Conservation (phyloP, 2,888 invertebrate genomes). For the Spialia ferax region DNA sequence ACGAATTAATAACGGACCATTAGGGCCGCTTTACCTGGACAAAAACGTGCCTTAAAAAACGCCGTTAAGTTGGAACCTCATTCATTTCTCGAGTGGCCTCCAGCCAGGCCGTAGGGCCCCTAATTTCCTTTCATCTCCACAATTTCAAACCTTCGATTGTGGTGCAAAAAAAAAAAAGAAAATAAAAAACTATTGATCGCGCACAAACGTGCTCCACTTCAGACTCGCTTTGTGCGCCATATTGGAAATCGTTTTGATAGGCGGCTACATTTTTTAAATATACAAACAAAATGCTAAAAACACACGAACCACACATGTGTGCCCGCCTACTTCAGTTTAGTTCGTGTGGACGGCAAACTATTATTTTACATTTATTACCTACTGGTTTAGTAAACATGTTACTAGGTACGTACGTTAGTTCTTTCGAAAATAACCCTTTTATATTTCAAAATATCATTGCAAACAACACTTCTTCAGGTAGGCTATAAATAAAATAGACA, state of each 20-base stretch:
- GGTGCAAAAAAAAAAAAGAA: constrained; percentile 71
- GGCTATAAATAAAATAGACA: no score
- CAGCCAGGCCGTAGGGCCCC: constrained; percentile 65
- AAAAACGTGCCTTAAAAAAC: constrained; percentile 71
- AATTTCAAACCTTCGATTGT: constrained; percentile 77
- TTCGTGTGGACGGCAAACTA: constrained; percentile 24
- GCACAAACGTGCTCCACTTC: constrained; percentile 78
- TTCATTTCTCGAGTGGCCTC: constrained; percentile 78
- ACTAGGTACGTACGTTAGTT: no score
- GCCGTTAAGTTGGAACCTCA: constrained; percentile 75
- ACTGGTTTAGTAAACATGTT: no score
- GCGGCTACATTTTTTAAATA: constrained; percentile 50
- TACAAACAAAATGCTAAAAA: constrained; percentile 39
- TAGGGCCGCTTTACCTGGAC: constrained; percentile 72
- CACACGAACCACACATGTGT: constrained; percentile 1
- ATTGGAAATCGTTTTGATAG: constrained; percentile 80
- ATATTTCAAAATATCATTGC: no score
- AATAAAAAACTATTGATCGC: constrained; percentile 80
- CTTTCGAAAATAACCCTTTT: no score
- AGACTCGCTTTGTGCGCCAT: constrained; percentile 80
- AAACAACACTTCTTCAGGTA: no score
- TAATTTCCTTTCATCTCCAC: constrained; percentile 81
- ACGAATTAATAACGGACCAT: constrained; percentile 74
- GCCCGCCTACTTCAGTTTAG: constrained; percentile 12
- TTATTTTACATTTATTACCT: neutral